Conservation (phyloP, 2,888 invertebrate genomes). For the Prosopocoilus inquinatus region DNA sequence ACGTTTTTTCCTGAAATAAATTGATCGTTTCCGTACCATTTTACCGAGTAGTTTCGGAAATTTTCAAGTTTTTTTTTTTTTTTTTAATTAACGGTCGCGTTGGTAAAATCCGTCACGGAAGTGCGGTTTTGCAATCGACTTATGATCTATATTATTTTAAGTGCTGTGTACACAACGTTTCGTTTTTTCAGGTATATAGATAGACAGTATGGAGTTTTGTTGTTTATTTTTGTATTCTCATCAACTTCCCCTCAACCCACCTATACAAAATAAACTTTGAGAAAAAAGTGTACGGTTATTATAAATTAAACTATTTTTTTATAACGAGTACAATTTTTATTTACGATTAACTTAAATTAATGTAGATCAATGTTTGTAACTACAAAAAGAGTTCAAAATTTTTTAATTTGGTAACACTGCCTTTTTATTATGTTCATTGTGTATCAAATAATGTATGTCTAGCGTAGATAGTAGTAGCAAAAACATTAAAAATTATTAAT, state of each 20-base stretch:
- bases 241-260: not conserved
- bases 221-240: constrained; percentile 6
- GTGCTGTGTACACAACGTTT: not conserved
- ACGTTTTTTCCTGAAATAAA: constrained; percentile 1
- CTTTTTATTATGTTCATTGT: no score
- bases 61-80: no score
- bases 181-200: constrained; percentile 7
- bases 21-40: not conserved
- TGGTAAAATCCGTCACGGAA: no score
- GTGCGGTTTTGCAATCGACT: not conserved
- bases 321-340: constrained; percentile 3
- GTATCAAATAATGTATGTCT: no score
- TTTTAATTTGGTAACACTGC: no score
- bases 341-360: not conserved
- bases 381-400: no score
- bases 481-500: no score
- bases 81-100: no score
- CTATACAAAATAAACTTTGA: not conserved
- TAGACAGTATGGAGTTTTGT: constrained; percentile 2
- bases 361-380: no score
- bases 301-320: constrained; percentile 1
- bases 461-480: no score
- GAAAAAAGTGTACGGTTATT: not conserved
- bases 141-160: constrained; percentile 9
- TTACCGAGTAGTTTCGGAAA: no score